phyloP scores from a whole-genome alignment of 92 coral and sea anemone genomes.

The Zoanthus sociatus region DNA sequence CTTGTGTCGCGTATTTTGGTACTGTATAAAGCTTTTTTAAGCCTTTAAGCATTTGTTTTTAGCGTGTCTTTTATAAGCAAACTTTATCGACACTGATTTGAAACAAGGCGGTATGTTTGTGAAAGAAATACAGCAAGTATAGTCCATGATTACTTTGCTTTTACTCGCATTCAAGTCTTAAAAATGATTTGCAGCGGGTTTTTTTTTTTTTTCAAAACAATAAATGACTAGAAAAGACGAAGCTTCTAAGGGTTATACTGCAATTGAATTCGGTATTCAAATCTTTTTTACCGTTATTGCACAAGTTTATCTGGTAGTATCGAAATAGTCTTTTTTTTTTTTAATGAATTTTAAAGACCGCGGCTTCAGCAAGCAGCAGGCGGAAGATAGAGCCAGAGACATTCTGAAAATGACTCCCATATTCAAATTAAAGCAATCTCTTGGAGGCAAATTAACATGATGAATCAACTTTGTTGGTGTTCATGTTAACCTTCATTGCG shows the following conservation, averaged over 20 bases:
- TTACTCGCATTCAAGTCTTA: neutral
- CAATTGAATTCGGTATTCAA: neutral
- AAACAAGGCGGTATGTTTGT: neutral
- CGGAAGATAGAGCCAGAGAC: too few relatives aligned
- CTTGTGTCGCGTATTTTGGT: neutral
- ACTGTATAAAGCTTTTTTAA: neutral
- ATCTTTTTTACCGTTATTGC: neutral
- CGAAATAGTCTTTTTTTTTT: neutral
- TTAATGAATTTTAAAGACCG: neutral
- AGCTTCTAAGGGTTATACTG: neutral
- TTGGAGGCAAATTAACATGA: too few relatives aligned
- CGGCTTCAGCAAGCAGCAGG: too few relatives aligned
- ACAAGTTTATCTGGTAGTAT: too few relatives aligned
- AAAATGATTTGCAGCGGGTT: neutral
- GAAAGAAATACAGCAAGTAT: neutral
- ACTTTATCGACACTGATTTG: neutral
- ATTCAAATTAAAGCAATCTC: too few relatives aligned
- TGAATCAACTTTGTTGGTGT: too few relatives aligned
- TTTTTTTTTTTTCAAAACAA: neutral
- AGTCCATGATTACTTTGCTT: neutral
- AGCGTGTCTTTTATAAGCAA: neutral
- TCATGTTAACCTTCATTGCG: too few relatives aligned
- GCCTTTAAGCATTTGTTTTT: neutral
- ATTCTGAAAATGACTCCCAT: too few relatives aligned
- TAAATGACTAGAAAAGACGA: neutral